Percentiles rank a stretch among this genome's conserved stretches.
phyloP scores from a whole-genome alignment of 2,888 invertebrate species.

The Scaptomyza polygonia region DNA sequence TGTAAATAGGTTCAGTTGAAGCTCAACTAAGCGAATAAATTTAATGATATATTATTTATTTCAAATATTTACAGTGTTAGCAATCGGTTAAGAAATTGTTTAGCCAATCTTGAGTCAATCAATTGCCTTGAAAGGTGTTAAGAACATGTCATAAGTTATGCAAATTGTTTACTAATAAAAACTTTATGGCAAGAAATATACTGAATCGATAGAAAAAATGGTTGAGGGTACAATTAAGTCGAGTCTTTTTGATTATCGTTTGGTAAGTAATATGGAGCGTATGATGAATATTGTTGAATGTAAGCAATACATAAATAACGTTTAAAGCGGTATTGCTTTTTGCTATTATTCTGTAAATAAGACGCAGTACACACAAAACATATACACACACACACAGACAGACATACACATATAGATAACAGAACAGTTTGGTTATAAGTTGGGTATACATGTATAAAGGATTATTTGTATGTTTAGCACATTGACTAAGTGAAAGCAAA shows the following conservation, averaged over 20 bases:
- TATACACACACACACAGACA: constrained; percentile 23
- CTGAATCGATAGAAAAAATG: background rate
- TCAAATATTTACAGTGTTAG: too few species aligned
- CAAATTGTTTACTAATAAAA: background rate
- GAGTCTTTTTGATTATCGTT: background rate
- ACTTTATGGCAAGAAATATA: background rate
- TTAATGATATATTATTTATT: too few species aligned
- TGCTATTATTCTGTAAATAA: constrained; percentile 8
- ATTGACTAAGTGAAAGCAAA: constrained; percentile 47
- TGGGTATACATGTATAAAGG: constrained; percentile 6
- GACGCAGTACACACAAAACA: constrained; percentile 17
- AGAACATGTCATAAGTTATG: too few species aligned
- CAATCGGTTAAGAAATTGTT: background rate
- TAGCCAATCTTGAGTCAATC: background rate
- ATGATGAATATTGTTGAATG: constrained; percentile 30
- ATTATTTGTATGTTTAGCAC: constrained; percentile 22
- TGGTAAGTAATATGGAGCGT: constrained; percentile 29
- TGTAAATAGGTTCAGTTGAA: background rate
- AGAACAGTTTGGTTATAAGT: constrained; percentile 21
- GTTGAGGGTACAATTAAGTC: constrained; percentile 4
- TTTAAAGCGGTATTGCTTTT: constrained; percentile 20
- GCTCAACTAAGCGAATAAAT: background rate
- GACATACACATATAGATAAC: constrained; percentile 25
- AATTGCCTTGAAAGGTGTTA: background rate
- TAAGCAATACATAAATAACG: constrained; percentile 20